Percentiles rank a stretch among this genome's conserved stretches.
phyloP scores from a whole-genome alignment of 1,140 invertebrate species.

The Apis laboriosa region DNA sequence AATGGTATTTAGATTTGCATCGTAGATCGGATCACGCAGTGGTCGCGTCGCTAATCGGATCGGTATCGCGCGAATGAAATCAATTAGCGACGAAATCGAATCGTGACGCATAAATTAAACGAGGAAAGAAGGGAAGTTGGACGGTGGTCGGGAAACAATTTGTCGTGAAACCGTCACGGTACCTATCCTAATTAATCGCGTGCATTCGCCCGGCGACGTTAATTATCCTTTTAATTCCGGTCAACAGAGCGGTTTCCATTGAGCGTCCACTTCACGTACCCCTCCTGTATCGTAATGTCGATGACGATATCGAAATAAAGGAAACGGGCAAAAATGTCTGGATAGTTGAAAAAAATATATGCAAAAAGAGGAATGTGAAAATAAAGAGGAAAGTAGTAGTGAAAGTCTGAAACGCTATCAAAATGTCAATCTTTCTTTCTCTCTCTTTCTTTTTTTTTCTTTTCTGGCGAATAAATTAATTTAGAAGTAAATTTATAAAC shows the following conservation, averaged over 20 bases:
- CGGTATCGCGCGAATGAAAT: neutral
- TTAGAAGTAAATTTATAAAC: no score
- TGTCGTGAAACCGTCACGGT: neutral
- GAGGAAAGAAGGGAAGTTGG: neutral
- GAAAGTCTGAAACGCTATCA: neutral
- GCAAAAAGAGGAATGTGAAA: neutral
- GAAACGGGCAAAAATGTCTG: neutral
- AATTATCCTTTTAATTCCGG: constrained; percentile 26
- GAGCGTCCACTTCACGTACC: neutral
- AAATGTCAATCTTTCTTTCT: no score
- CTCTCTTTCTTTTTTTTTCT: neutral
- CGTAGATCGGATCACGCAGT: neutral
- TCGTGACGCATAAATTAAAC: neutral
- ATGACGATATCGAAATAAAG: constrained; percentile 18
- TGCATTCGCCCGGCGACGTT: neutral
- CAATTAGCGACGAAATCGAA: constrained; percentile 13
- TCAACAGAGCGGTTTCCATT: neutral
- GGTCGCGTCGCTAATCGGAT: neutral
- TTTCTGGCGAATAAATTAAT: no score
- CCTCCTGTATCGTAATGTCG: neutral
- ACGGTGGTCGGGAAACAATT: neutral
- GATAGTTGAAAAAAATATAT: neutral
- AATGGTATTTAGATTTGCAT: neutral
- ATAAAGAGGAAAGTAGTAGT: neutral
- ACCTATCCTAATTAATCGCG: constrained; percentile 25